phyloP scores from a whole-genome alignment of 2,888 invertebrate species.

The Apodemia hepburni region DNA sequence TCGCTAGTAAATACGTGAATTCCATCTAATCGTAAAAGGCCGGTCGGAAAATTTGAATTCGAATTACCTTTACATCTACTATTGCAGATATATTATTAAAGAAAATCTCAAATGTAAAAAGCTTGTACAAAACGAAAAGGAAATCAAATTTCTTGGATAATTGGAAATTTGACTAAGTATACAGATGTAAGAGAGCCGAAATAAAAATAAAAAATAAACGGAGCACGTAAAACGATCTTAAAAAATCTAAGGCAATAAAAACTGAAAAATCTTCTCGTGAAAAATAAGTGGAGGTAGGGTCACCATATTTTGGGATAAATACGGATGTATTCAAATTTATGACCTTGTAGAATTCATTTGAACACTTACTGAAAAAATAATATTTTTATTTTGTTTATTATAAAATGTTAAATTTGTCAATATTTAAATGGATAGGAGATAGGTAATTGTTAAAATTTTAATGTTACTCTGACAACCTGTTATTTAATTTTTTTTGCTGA shows the following conservation, averaged over 20 bases:
- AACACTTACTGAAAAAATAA: too few species aligned
- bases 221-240: conserved; percentile 10
- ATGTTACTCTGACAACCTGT: too few species aligned
- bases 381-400: too few species aligned
- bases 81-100: neutral
- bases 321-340: neutral
- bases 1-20: too few species aligned
- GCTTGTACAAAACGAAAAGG: neutral
- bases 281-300: conserved; percentile 17
- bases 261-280: conserved; percentile 16
- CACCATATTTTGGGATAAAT: neutral
- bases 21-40: too few species aligned
- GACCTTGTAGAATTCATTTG: too few species aligned
- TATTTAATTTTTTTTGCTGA: too few species aligned
- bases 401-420: too few species aligned
- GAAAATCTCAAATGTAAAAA: neutral
- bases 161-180: neutral
- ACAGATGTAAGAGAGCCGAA: neutral
- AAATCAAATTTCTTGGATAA: neutral
- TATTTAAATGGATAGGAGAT: too few species aligned
- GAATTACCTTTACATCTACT: neutral
- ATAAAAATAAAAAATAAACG: conserved; percentile 4
- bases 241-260: conserved; percentile 17
- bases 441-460: too few species aligned
- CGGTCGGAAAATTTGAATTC: too few species aligned